Conservation (phyloP, 2,888 invertebrate species). For the Gnatocerus cornutus region DNA sequence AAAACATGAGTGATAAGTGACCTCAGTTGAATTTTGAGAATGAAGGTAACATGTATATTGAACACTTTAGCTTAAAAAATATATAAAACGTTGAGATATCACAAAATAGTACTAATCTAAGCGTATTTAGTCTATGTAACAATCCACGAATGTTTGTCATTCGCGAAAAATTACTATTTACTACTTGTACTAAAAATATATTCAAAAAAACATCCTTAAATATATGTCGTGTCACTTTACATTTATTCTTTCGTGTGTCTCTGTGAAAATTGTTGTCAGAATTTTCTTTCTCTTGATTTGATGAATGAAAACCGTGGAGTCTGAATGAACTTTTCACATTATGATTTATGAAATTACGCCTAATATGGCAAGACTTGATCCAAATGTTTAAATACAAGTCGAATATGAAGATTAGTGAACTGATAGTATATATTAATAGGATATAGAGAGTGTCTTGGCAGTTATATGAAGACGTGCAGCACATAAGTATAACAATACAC, state of each 20-base stretch:
- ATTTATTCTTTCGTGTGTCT: conserved; percentile 51
- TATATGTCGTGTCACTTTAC: conserved; percentile 49
- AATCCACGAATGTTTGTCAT: conserved; percentile 40
- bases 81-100: conserved; percentile 51
- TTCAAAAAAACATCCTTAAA: conserved; percentile 49
- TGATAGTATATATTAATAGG: conserved; percentile 60
- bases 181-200: conserved; percentile 39
- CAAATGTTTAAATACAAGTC: conserved; percentile 48
- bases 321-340: conserved; percentile 34
- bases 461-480: conserved; percentile 61
- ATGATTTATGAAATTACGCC: conserved; percentile 29
- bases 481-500: conserved; percentile 68
- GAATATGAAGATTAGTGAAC: conserved; percentile 58
- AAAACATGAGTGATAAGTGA: conserved; percentile 34
- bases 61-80: conserved; percentile 51
- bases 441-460: conserved; percentile 56
- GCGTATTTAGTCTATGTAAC: conserved; percentile 48
- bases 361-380: conserved; percentile 44
- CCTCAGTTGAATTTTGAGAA: conserved; percentile 43
- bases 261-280: conserved; percentile 70
- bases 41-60: conserved; percentile 50
- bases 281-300: conserved; percentile 59
- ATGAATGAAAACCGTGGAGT: conserved; percentile 39
- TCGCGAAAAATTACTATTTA: conserved; percentile 36
- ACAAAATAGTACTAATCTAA: conserved; percentile 51